Evolutionary conservation across 1,140 invertebrate genomes (phyloP), one percentile per base, ranked within the genome.

Genomic region (Acromyrmex echinatior): DNA sequence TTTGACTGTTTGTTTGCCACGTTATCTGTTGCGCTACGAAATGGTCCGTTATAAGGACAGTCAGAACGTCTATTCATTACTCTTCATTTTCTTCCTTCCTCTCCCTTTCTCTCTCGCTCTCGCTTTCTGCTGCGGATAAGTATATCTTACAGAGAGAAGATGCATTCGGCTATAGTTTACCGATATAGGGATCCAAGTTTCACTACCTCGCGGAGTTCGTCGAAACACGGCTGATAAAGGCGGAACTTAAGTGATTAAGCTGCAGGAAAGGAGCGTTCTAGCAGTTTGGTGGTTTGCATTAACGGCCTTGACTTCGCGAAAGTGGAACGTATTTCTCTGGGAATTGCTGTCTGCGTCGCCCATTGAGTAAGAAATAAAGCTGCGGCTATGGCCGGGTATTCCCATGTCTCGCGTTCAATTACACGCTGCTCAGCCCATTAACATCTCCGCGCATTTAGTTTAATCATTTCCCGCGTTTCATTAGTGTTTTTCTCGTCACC

Each of bases 211-310:
- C 28, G 56, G 66, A 86, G 77, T 82, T 78, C 81, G 82, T 66
- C 74, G 79, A 79, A 91, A 91, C 85, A 91, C 80, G 79, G 85
- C 87, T 87, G 90, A 89, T 89, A 86, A 89, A 88, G 90, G 87
- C 74, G 79, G 88, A 91, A 91, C 85, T 91, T 89, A 89, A 90
- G 90, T 82, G 90, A 88, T 91, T 91, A 88, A 91, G 90, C 90
- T 82, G 89, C 88, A 88, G 86, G 90, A 89, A 91, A 88, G 90
- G 85, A 89, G 82, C 89, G 88, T 68, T 73, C 62, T 86, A 62
- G 71, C 79, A 82, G 90, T 91, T 91, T 86, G 88, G 90, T 73
- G 90, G 90, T 91, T 91, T 91, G 88, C 90, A 91, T 91, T 91
- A 91, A 91, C 90, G 90, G 87, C 82, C 90, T 86, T 89, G 90